Evolutionary conservation across 2,113 vertebrate genomes (phyloP), one percentile per base, ranked within the genome.

Genomic region (Pavo muticus): DNA sequence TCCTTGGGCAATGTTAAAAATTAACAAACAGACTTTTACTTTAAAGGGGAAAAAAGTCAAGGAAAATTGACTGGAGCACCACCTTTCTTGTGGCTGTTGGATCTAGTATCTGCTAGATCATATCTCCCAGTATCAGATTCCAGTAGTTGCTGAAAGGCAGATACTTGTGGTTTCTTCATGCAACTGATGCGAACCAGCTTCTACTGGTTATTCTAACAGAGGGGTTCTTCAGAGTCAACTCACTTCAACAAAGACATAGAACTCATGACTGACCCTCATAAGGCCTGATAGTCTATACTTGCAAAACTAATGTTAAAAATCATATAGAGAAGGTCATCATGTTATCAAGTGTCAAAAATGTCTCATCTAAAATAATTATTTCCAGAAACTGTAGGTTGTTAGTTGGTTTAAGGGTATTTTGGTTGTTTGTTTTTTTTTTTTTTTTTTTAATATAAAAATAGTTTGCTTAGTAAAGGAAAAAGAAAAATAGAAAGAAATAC

Each of bases 291-390:
- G 27, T 10, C 16, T 65, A 35, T 19, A 35, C 56, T 45, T 42
- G 19, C 47, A 56, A 69, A 95, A 78, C 50, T 77, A 59, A 29
- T 69, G n/a, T 25, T 73, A 81, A 65, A 80, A 50, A 82, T 30
- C 21, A n/a, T 73, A 71, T n/a, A 67, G 21, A 81, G 3, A 3
- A 47, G 73, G 52, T 67, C 63, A 73, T 40, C 24, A 7, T 37
- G 70, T 91, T 88, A 81, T 42, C 69, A 69, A 50, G 48, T 24
- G 23, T 50, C 48, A 50, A 50, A 50, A 24, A 75, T 13, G 20
- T 70, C 77, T 91, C 47, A 72, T 83, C 54, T 83, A 77, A 92
- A 95, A 82, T 88, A 92, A 96, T 12, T 88, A 60, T 48, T 96
- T 94, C 81, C 90, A 96, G 72, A 81, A 21, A 57, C 21, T 64